Percentiles rank a stretch among this genome's conserved stretches.
These are phyloP conservation scores for Temnothorax rugatulus DNA, from an alignment of 2,888 invertebrate genomes.

Conservation along the genomic window DNA sequence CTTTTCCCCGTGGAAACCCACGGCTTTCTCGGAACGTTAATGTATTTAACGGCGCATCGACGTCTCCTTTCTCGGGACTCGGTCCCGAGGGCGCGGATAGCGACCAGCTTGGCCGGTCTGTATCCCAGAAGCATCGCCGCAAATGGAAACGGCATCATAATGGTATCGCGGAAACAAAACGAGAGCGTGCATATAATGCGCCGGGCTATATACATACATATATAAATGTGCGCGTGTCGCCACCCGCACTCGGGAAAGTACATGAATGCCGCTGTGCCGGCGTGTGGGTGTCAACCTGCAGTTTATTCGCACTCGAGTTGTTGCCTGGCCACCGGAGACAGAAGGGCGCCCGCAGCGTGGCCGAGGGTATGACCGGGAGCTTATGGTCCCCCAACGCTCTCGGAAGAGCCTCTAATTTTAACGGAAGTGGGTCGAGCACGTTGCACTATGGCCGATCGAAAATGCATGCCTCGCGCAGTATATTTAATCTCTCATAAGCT, in stretches of 20 bases:
- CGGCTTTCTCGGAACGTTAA: conserved; percentile 18
- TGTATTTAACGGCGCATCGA: neutral
- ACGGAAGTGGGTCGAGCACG: conserved; percentile 41
- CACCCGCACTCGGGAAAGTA: conserved; percentile 39
- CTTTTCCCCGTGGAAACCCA: neutral
- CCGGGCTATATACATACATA: conserved; percentile 45
- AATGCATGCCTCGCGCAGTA: conserved; percentile 6
- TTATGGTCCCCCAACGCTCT: conserved; percentile 22
- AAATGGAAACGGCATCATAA: conserved; percentile 77
- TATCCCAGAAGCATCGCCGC: conserved; percentile 59
- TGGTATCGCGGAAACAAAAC: conserved; percentile 77
- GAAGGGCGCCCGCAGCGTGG: conserved; percentile 21
- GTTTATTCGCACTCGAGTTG: conserved; percentile 69
- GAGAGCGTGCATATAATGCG: conserved; percentile 66
- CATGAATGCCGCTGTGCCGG: conserved; percentile 54
- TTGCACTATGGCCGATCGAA: conserved; percentile 21
- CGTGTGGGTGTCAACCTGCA: conserved; percentile 60
- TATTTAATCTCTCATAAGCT: conserved; percentile 1
- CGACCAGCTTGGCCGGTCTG: conserved; percentile 30
- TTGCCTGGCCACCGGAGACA: conserved; percentile 46
- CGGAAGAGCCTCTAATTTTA: conserved; percentile 49
- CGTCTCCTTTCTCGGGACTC: conserved; percentile 45
- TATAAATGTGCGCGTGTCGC: conserved; percentile 46
- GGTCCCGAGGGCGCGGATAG: conserved; percentile 32
- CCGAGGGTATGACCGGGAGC: conserved; percentile 11